phyloP scores from a whole-genome alignment of 1,140 invertebrate genomes.

The silkworm (Bombyx mori) region ASM3026992v2 NC_085109.1:9807001-9807500 shows the following conservation, averaged over 20 bases:
- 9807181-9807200: constrained; percentile 60
- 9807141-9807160: constrained; percentile 54
- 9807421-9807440: too few species aligned
- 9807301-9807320: constrained; percentile 25
- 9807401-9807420: too few species aligned
- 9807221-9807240: constrained; percentile 58
- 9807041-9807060: too few species aligned
- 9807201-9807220: constrained; percentile 61
- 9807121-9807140: constrained; percentile 32
- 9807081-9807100: constrained; percentile 4
- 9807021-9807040: too few species aligned
- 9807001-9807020: too few species aligned
- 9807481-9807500: too few species aligned
- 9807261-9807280: constrained; percentile 42
- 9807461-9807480: too few species aligned
- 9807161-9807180: constrained; percentile 47
- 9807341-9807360: constrained; percentile 58
- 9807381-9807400: neutral
- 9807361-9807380: constrained; percentile 14
- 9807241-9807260: constrained; percentile 34
- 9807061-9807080: too few species aligned
- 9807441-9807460: too few species aligned
- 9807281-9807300: constrained; percentile 67
- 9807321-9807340: constrained; percentile 61
- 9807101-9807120: constrained; percentile 16